Evolutionary conservation across 2,113 vertebrate species (phyloP).

Genomic region (Istiophorus platypterus): DNA sequence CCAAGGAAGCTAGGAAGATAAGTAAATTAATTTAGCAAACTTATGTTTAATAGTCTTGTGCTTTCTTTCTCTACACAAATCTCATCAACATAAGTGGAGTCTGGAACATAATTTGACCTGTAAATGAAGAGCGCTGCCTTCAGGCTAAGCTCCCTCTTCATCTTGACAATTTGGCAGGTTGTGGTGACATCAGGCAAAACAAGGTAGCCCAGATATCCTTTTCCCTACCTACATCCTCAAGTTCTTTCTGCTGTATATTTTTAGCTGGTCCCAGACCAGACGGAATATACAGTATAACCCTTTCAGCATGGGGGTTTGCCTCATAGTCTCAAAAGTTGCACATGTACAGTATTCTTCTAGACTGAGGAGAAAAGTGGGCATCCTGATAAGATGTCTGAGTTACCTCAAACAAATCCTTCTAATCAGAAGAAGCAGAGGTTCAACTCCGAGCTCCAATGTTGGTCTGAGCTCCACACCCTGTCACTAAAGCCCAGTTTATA

Average conservation of each 20-base stretch:
- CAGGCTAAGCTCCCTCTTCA: background rate
- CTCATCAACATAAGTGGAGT: too few species aligned
- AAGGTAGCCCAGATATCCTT: background rate
- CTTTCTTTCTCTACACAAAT: conserved; percentile 3
- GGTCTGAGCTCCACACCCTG: background rate
- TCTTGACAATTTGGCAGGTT: background rate
- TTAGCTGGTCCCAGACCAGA: background rate
- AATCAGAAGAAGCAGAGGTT: background rate
- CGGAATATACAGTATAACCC: background rate
- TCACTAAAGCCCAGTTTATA: background rate
- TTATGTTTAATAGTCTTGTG: background rate
- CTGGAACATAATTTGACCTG: background rate
- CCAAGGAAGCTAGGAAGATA: background rate
- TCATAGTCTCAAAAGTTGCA: background rate
- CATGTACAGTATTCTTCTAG: background rate
- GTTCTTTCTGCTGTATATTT: background rate
- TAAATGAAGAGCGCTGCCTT: background rate
- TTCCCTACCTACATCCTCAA: background rate
- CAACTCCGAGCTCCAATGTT: background rate
- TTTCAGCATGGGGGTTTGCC: background rate
- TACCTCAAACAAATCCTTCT: background rate
- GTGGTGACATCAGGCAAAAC: background rate
- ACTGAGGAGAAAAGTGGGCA: background rate
- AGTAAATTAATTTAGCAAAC: background rate
- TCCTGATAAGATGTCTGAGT: background rate